A percentile compares a stretch with the other conserved stretches of the same genome.
Conservation (phyloP, 2,888 invertebrate genomes). For the Ophion obscuratus region DNA sequence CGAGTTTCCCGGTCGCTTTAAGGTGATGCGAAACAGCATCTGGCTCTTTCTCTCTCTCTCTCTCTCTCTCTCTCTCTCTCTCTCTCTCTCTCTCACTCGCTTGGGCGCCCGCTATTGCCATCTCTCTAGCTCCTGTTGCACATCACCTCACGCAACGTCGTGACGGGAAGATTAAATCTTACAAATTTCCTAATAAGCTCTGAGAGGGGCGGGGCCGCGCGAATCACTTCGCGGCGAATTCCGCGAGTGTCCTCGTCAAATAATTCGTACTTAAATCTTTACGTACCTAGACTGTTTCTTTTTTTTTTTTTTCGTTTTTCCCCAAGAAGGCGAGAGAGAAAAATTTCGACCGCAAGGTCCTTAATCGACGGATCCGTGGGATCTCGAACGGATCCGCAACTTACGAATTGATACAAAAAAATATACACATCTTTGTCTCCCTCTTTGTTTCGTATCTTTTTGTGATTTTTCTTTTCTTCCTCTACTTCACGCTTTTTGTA, state of each 20-base stretch:
- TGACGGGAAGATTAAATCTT: constrained; percentile 36
- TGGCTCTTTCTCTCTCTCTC: too few relatives aligned
- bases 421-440: constrained; percentile 66
- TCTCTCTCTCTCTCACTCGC: too few relatives aligned
- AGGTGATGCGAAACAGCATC: background rate
- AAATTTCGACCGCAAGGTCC: constrained; percentile 51
- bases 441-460: constrained; percentile 16
- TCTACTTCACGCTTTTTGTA: constrained; percentile 61
- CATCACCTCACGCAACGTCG: too few relatives aligned
- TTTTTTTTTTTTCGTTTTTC: constrained; percentile 27
- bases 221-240: constrained; percentile 28
- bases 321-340: constrained; percentile 28
- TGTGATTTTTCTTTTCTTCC: background rate
- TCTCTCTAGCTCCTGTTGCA: too few relatives aligned
- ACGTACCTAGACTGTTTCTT: constrained; percentile 6
- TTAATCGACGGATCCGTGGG: constrained; percentile 14
- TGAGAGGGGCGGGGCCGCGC: background rate
- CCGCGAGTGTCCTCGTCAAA: background rate
- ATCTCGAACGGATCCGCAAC: constrained; percentile 27
- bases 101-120: too few relatives aligned
- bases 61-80: too few relatives aligned
- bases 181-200: constrained; percentile 73
- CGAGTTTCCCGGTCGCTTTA: constrained; percentile 42
- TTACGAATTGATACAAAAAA: constrained; percentile 64
- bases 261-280: background rate